Percentiles rank a stretch among this genome's conserved stretches.
Conservation (phyloP, 2,888 invertebrate genomes). For the Physocephala rufipes region DNA sequence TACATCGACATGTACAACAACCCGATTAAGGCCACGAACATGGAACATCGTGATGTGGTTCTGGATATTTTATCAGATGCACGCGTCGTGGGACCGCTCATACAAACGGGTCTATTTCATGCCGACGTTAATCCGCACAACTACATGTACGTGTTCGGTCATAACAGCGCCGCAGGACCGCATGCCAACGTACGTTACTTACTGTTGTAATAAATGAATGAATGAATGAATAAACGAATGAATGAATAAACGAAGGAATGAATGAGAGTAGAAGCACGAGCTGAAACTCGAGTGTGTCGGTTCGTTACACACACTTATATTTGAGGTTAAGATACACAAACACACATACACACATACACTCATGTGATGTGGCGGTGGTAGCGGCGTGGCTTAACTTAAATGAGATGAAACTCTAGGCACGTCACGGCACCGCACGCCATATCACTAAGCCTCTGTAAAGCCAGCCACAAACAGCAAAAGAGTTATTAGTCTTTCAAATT, state of each 20-base stretch:
- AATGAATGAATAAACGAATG: not conserved
- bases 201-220: not conserved
- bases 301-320: too few relatives aligned
- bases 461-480: too few relatives aligned
- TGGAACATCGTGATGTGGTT: conserved; percentile 79
- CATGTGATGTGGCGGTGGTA: too few relatives aligned
- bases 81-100: conserved; percentile 82
- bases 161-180: conserved; percentile 82
- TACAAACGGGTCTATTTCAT: conserved; percentile 80
- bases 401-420: too few relatives aligned
- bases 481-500: too few relatives aligned
- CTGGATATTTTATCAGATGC: conserved; percentile 91
- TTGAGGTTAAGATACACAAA: too few relatives aligned
- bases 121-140: conserved; percentile 78
- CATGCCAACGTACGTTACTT: conserved; percentile 75
- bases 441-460: too few relatives aligned
- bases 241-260: too few relatives aligned
- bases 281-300: not conserved
- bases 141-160: conserved; percentile 89
- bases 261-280: too few relatives aligned
- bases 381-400: too few relatives aligned
- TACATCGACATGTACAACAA: conserved; percentile 71
- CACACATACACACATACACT: too few relatives aligned
- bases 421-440: too few relatives aligned
- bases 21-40: conserved; percentile 67